Conservation (phyloP, 1,140 invertebrate species). For the Elymnias hypermnestra region DNA sequence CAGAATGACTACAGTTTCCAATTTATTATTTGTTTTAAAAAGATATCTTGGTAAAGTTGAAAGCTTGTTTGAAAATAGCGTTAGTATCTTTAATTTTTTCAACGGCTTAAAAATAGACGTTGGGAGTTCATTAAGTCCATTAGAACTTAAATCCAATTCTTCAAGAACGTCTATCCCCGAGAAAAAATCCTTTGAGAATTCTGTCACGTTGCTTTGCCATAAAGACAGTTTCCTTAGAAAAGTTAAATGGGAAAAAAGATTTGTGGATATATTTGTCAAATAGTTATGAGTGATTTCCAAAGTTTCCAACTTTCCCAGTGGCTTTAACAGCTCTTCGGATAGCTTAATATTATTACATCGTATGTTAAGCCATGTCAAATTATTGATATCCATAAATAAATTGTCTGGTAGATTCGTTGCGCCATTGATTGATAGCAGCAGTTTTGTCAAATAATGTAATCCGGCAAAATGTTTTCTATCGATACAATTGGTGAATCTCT, state of each 20-base stretch:
- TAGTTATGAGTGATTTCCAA: conserved; percentile 80
- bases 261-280: conserved; percentile 75
- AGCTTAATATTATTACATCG: conserved; percentile 78
- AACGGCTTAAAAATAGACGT: conserved; percentile 77
- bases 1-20: conserved; percentile 75
- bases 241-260: conserved; percentile 77
- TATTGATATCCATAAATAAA: conserved; percentile 76
- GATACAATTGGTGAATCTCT: conserved; percentile 67
- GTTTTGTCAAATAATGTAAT: conserved; percentile 63
- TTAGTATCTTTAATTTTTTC: conserved; percentile 76
- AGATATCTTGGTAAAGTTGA: conserved; percentile 77
- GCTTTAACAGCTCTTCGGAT: conserved; percentile 75
- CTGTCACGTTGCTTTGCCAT: conserved; percentile 79
- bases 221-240: conserved; percentile 78
- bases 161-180: conserved; percentile 76
- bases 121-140: conserved; percentile 77
- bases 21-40: conserved; percentile 74
- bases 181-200: conserved; percentile 77
- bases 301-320: conserved; percentile 74
- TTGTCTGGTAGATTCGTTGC: conserved; percentile 76
- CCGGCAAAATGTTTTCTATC: conserved; percentile 73
- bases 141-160: conserved; percentile 79
- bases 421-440: conserved; percentile 71
- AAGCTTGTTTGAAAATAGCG: conserved; percentile 79
- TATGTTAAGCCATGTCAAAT: conserved; percentile 78